Evolutionary conservation across 2,113 vertebrate genomes (phyloP).

Genomic region (Sinocyclocheilus anophthalmus): DNA sequence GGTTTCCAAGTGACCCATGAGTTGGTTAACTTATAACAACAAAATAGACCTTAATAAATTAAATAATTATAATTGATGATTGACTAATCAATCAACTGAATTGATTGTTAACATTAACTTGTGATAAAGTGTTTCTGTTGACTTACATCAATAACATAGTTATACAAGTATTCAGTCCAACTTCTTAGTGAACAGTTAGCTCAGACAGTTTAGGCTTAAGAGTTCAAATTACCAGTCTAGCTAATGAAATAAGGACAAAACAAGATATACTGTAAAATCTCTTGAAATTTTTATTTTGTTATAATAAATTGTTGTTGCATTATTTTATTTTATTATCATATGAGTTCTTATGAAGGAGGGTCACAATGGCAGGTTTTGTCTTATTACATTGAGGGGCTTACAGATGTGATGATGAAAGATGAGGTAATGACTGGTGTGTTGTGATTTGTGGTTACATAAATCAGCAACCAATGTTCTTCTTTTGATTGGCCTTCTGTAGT

Average conservation of each 20-base stretch:
- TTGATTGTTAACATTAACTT: not conserved
- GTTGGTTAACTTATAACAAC: not conserved
- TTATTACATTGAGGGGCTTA: conserved; percentile 45
- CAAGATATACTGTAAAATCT: too few relatives aligned
- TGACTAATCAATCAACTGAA: not conserved
- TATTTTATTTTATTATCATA: not conserved
- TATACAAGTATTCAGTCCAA: not conserved
- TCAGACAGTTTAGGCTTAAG: not conserved
- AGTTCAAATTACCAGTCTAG: not conserved
- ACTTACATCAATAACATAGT: not conserved
- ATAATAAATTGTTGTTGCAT: too few relatives aligned
- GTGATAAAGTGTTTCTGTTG: not conserved
- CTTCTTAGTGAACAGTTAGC: not conserved
- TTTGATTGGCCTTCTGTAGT: conserved; percentile 26
- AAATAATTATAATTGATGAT: not conserved
- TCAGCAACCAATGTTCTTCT: conserved; percentile 23
- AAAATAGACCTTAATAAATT: not conserved
- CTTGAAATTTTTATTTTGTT: too few relatives aligned
- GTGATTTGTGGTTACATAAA: conserved; percentile 31
- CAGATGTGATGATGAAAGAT: conserved; percentile 53
- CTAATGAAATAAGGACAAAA: not conserved
- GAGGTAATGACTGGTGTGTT: conserved; percentile 53
- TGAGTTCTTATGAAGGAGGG: not conserved
- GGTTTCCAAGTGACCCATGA: not conserved
- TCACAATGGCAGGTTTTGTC: conserved; percentile 33